A percentile compares a stretch with the other conserved stretches of the same genome.
These are phyloP conservation scores for Epicampocera succincta DNA, from an alignment of 2,888 invertebrate species.

Conservation along the genomic window DNA sequence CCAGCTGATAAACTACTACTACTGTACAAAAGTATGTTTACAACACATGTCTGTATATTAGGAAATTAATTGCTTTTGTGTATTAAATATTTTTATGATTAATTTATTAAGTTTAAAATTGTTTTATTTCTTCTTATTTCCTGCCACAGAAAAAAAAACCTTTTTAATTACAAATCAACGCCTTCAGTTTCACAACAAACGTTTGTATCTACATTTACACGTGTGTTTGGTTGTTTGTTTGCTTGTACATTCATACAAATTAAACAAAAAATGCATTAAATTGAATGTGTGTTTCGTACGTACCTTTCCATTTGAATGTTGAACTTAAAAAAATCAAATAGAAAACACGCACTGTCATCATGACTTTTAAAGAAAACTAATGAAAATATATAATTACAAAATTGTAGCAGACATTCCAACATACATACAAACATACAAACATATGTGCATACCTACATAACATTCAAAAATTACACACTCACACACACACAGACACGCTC, in stretches of 20 bases:
- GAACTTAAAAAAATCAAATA: slow-evolving; percentile 53
- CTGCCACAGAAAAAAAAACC: slow-evolving; percentile 36
- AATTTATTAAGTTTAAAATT: slow-evolving; percentile 51
- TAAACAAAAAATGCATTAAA: slow-evolving; percentile 42
- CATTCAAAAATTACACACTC: not conserved
- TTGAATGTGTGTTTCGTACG: not conserved
- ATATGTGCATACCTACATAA: slow-evolving; percentile 11
- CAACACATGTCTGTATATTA: not conserved
- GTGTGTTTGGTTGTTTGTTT: no score
- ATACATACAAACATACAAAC: slow-evolving; percentile 1
- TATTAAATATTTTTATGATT: slow-evolving; percentile 45
- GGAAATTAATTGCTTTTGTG: slow-evolving; percentile 38
- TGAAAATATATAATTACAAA: slow-evolving; percentile 75
- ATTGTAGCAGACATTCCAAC: slow-evolving; percentile 71
- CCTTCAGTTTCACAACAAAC: slow-evolving; percentile 57
- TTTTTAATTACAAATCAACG: slow-evolving; percentile 67
- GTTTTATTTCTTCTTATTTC: slow-evolving; percentile 60
- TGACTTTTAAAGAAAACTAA: slow-evolving; percentile 72
- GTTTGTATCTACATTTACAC: not conserved
- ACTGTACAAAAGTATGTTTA: no score
- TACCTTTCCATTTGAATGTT: slow-evolving; percentile 60
- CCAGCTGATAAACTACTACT: no score
- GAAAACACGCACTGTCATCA: slow-evolving; percentile 73
- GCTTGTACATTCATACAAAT: not conserved
- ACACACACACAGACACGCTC: slow-evolving; percentile 27